These are phyloP conservation scores for Aphaenogaster ashmeadi DNA, from an alignment of 1,140 invertebrate genomes.

Conservation along the genomic window DNA sequence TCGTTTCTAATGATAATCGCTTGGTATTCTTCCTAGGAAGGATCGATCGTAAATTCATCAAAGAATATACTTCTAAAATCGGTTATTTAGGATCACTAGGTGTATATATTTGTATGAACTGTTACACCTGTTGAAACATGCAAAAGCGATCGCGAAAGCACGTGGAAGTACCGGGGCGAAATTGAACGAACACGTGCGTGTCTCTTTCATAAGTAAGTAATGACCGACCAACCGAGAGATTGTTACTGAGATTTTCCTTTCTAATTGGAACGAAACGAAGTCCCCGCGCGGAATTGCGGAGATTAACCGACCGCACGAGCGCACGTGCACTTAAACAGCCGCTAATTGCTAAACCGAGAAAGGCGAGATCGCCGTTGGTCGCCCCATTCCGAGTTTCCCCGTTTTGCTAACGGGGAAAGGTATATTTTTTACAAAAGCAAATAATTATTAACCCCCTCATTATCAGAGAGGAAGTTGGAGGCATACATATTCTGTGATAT, in stretches of 20 bases:
- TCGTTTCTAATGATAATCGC: not conserved
- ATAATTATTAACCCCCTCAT: slow-evolving; percentile 18
- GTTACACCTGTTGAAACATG: slow-evolving; percentile 71
- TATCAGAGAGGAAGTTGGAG: not conserved
- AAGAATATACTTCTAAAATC: slow-evolving; percentile 5
- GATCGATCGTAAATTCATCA: not conserved
- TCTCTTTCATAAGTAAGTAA: slow-evolving; percentile 74
- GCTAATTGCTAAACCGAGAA: slow-evolving; percentile 81
- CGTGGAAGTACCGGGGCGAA: slow-evolving; percentile 47
- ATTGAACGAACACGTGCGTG: slow-evolving; percentile 79
- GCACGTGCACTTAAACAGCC: slow-evolving; percentile 84
- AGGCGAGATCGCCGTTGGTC: slow-evolving; percentile 10
- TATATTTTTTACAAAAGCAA: slow-evolving; percentile 26
- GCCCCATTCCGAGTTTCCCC: slow-evolving; percentile 11
- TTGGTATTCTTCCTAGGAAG: not conserved
- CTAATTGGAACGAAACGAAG: slow-evolving; percentile 80
- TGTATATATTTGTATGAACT: not conserved
- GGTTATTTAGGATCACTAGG: not conserved
- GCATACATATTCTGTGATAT: not conserved
- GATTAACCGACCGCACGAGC: slow-evolving; percentile 82
- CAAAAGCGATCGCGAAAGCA: slow-evolving; percentile 42
- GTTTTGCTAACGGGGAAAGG: not conserved
- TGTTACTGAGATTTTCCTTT: slow-evolving; percentile 77
- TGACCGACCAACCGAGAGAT: slow-evolving; percentile 65
- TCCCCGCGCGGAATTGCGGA: slow-evolving; percentile 77